Evolutionary conservation across 2,797 vertebrate species (phyloP).

Genomic region (Sebastes itinus): DNA sequence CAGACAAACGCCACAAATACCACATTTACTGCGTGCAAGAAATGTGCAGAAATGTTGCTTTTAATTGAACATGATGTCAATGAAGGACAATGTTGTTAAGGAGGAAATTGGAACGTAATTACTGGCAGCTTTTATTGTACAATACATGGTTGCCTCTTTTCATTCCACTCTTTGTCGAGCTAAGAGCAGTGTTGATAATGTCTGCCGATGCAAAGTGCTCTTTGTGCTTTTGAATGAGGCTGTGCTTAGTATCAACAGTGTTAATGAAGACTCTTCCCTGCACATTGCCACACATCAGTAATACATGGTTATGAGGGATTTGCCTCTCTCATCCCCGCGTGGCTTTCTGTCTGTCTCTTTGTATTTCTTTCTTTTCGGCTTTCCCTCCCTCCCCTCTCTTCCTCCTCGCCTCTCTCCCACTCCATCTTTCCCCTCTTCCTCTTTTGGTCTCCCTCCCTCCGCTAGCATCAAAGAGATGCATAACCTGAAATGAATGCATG

Average conservation of each 20-base stretch:
- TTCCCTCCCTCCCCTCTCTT: constrained; percentile 14
- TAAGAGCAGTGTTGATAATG: constrained; percentile 45
- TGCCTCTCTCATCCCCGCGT: constrained; percentile 30
- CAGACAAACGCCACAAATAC: neutral
- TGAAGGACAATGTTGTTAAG: constrained; percentile 31
- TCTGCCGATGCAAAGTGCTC: constrained; percentile 53
- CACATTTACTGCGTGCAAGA: neutral
- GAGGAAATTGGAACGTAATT: constrained; percentile 31
- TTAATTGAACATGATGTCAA: constrained; percentile 32
- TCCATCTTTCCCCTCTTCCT: constrained; percentile 10
- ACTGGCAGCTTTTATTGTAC: constrained; percentile 34
- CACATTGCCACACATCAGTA: constrained; percentile 56
- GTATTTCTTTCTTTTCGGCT: constrained; percentile 46
- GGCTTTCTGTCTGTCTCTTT: constrained; percentile 60
- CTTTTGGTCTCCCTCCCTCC: constrained; percentile 15
- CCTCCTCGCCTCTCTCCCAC: constrained; percentile 9
- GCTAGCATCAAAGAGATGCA: constrained; percentile 68
- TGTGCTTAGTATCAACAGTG: constrained; percentile 57
- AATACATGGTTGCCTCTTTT: constrained; percentile 34
- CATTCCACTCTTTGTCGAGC: constrained; percentile 38
- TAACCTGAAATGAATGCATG: constrained; percentile 75
- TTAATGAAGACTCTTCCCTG: constrained; percentile 62
- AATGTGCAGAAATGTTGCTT: constrained; percentile 5
- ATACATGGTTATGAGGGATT: constrained; percentile 59
- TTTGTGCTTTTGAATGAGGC: constrained; percentile 53